A percentile compares a stretch with the other conserved stretches of the same genome.
Evolutionary conservation across 2,888 invertebrate genomes (phyloP).

Genomic region (Tenodera sinensis): DNA sequence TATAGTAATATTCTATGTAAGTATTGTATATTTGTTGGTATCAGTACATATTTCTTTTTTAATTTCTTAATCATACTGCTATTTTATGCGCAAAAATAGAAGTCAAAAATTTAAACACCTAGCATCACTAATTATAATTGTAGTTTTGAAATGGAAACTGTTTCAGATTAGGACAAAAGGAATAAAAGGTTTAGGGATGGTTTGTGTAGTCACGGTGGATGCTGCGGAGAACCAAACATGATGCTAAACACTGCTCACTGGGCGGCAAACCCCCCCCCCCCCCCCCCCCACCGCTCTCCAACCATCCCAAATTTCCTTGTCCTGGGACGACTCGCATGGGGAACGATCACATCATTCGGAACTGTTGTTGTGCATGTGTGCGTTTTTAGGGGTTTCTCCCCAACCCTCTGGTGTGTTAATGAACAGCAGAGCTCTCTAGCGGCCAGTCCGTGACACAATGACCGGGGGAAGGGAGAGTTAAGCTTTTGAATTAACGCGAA

Average conservation of each 20-base stretch:
- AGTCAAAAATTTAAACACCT: too few species aligned
- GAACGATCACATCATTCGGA: not conserved
- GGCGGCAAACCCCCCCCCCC: not conserved
- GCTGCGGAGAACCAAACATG: not conserved
- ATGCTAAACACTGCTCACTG: not conserved
- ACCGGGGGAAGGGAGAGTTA: not conserved
- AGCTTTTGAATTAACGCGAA: not conserved
- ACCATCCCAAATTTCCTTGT: not conserved
- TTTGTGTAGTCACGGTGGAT: not conserved
- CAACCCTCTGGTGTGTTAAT: not conserved
- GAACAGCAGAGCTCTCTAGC: not conserved
- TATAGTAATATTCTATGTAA: too few species aligned
- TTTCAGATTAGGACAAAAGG: too few species aligned
- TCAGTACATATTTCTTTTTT: too few species aligned
- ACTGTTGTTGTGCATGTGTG: not conserved
- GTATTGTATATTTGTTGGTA: too few species aligned
- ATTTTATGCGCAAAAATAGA: too few species aligned
- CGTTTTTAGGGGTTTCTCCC: not conserved
- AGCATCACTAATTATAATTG: too few species aligned
- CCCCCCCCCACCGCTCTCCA: too few species aligned
- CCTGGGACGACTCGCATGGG: too few species aligned
- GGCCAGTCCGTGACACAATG: not conserved
- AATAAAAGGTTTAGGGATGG: too few species aligned
- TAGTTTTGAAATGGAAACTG: too few species aligned
- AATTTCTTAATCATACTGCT: too few species aligned